Conservation (phyloP, 2,113 vertebrate species). For the Pygathrix nemaeus region DNA sequence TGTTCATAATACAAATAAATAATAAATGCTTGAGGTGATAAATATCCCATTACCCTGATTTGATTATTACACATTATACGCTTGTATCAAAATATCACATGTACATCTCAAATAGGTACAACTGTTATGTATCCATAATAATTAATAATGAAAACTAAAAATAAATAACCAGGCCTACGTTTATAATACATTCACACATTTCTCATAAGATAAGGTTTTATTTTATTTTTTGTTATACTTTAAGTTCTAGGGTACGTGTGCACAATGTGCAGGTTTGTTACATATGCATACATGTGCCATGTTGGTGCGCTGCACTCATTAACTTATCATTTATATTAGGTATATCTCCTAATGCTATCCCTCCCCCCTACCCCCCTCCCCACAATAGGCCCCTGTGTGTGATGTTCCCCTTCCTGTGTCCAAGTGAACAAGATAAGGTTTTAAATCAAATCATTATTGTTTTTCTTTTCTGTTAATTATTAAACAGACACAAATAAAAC, state of each 20-base stretch:
- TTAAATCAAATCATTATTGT: neutral
- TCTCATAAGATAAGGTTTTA: neutral
- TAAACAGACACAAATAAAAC: constrained; percentile 19
- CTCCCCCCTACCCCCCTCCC: no score
- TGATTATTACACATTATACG: neutral
- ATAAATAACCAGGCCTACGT: neutral
- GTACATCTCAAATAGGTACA: neutral
- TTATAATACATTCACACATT: neutral
- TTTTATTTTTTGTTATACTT: no score
- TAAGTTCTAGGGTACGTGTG: no score
- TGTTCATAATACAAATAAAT: neutral
- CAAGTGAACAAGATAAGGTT: neutral
- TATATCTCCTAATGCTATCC: no score
- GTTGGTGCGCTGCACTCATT: no score
- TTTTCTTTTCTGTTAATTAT: neutral
- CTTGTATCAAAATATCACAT: neutral
- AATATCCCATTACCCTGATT: neutral
- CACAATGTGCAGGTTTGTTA: no score
- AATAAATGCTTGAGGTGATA: neutral
- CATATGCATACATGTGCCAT: no score
- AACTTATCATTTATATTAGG: no score
- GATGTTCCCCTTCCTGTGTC: no score
- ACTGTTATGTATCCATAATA: neutral
- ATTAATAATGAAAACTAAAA: neutral
- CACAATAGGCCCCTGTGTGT: no score